Conservation (phyloP, 1,140 invertebrate genomes). For the Zelostemma sp. region DNA sequence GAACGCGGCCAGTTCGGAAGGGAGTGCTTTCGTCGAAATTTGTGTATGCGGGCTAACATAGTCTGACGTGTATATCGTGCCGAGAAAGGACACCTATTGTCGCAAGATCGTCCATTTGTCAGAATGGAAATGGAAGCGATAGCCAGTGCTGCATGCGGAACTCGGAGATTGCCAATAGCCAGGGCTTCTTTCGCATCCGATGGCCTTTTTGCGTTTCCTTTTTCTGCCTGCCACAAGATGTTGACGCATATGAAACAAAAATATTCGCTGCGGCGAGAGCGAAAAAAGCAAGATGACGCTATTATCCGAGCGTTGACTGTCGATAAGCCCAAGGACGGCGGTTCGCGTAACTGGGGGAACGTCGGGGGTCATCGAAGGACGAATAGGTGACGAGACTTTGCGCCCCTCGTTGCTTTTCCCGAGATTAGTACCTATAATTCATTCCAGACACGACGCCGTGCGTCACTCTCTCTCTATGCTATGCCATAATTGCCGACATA, state of each 20-base stretch:
- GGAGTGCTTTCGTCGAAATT: conserved; percentile 58
- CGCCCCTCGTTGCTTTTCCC: conserved; percentile 27
- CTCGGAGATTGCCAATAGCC: conserved; percentile 47
- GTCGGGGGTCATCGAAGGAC: conserved; percentile 1
- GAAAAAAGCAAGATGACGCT: conserved; percentile 14
- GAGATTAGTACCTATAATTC: conserved; percentile 67
- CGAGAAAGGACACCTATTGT: conserved; percentile 54
- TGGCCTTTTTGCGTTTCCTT: conserved; percentile 4
- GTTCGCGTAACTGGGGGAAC: background rate
- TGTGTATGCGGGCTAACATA: conserved; percentile 52
- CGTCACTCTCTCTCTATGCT: conserved; percentile 63
- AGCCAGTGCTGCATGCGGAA: conserved; percentile 35
- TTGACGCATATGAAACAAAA: conserved; percentile 54
- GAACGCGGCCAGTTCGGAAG: conserved; percentile 57
- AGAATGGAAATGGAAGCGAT: conserved; percentile 50
- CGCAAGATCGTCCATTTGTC: conserved; percentile 55
- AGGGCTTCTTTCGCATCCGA: conserved; percentile 8
- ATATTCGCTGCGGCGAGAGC: background rate
- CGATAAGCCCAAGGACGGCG: conserved; percentile 19
- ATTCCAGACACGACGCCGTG: conserved; percentile 64
- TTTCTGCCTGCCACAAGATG: conserved; percentile 2
- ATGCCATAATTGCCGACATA: conserved; percentile 70
- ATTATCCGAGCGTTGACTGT: conserved; percentile 25
- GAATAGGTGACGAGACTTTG: conserved; percentile 18
- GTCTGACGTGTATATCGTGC: conserved; percentile 49